Evolutionary conservation across 2,888 invertebrate species (phyloP).

Genomic region (Acanthosepion lycidas): DNA sequence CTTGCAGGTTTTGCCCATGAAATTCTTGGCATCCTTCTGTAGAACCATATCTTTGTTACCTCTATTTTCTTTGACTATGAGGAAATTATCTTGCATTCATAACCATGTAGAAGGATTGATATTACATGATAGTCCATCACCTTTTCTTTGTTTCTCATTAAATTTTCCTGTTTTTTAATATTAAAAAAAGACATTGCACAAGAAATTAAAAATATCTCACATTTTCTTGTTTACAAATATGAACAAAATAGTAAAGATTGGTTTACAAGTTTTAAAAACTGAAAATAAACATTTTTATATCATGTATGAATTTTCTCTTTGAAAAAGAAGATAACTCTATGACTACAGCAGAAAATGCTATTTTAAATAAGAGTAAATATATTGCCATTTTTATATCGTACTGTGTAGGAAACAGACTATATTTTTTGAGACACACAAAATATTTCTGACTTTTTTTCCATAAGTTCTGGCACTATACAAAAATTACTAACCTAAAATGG

Average conservation of each 20-base stretch:
- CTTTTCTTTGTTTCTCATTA: no score
- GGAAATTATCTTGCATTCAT: no score
- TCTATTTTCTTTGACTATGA: no score
- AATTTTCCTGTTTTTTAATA: no score
- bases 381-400: background rate
- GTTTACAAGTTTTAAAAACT: background rate
- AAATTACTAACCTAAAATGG: background rate
- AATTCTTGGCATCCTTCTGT: no score
- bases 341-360: background rate
- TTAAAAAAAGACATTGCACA: no score
- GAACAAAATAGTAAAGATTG: background rate
- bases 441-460: background rate
- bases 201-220: no score
- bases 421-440: background rate
- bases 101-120: no score
- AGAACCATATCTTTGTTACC: no score
- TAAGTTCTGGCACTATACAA: background rate
- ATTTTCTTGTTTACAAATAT: no score
- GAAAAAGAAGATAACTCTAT: background rate
- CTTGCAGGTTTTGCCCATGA: no score
- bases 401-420: background rate
- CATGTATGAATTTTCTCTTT: background rate
- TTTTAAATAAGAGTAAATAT: background rate
- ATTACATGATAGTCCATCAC: no score
- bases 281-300: background rate